phyloP scores from a whole-genome alignment of 2,113 vertebrate species.

The Datnioides undecimradiatus region DNA sequence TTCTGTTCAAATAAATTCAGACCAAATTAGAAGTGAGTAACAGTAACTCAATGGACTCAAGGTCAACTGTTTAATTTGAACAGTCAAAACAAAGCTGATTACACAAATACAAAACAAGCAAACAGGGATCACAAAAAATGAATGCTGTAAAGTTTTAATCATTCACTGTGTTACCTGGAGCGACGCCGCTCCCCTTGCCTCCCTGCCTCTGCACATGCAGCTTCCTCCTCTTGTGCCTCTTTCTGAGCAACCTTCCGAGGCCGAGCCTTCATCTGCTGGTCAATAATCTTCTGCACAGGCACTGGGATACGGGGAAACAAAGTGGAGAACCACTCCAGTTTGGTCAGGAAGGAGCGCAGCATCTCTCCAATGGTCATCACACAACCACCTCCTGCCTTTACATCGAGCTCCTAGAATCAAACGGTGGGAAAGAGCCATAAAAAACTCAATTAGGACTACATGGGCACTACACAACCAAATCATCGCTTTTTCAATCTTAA shows the following conservation, averaged over 20 bases:
- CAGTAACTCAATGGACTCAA: not conserved
- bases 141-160: not conserved
- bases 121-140: not conserved
- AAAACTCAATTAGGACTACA: conserved; percentile 34
- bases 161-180: conserved; percentile 86
- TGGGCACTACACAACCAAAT: not conserved
- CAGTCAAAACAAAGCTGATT: not conserved
- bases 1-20: not conserved
- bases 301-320: conserved; percentile 98
- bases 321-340: conserved; percentile 99
- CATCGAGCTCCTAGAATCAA: conserved; percentile 92
- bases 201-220: conserved; percentile 84
- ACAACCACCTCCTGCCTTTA: conserved; percentile 97
- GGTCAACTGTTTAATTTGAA: not conserved
- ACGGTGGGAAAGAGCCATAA: conserved; percentile 67
- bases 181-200: conserved; percentile 89
- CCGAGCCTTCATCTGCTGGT: conserved; percentile 95
- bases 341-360: conserved; percentile 98
- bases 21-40: not conserved
- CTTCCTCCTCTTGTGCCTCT: conserved; percentile 88
- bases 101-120: not conserved
- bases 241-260: conserved; percentile 92
- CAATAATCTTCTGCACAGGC: conserved; percentile 96
- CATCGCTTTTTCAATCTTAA: conserved; percentile 37
- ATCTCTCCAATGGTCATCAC: conserved; percentile 99